phyloP scores from a whole-genome alignment of 2,113 vertebrate species.

The Osmerus eperlanus region DNA sequence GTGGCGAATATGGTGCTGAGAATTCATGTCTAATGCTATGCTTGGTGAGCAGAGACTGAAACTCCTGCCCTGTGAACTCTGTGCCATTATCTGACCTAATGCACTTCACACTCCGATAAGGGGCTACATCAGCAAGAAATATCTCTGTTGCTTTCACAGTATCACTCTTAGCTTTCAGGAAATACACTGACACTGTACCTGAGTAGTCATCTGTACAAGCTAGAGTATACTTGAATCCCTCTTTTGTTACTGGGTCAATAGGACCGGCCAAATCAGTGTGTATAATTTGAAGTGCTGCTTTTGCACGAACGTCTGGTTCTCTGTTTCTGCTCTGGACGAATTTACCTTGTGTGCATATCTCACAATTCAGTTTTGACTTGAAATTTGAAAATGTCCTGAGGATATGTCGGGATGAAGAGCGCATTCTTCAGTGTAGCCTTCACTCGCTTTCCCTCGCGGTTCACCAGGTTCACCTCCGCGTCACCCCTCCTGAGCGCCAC shows the following conservation, averaged over 20 bases:
- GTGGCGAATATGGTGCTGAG: too few species aligned
- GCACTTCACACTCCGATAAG: slow-evolving; percentile 7
- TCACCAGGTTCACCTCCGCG: too few species aligned
- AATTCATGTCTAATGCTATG: slow-evolving; percentile 27
- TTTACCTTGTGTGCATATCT: too few species aligned
- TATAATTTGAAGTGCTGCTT: slow-evolving; percentile 6
- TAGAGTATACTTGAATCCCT: slow-evolving; percentile 14
- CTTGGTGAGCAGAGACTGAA: slow-evolving; percentile 5
- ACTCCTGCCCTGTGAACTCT: slow-evolving; percentile 19
- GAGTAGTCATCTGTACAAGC: slow-evolving; percentile 33
- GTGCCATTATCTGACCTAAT: too few species aligned
- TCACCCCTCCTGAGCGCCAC: too few species aligned
- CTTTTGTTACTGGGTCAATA: too few species aligned
- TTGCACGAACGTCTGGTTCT: slow-evolving; percentile 9
- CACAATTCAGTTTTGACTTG: slow-evolving; percentile 15
- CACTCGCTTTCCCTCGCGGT: too few species aligned
- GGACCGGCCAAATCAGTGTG: slow-evolving; percentile 22
- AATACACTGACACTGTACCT: slow-evolving; percentile 20
- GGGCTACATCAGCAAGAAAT: slow-evolving; percentile 18
- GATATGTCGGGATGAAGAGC: background rate
- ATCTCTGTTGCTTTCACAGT: slow-evolving; percentile 20
- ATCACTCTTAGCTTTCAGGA: slow-evolving; percentile 18
- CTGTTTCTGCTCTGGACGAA: too few species aligned
- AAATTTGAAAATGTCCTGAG: slow-evolving; percentile 17
- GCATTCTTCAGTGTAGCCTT: too few species aligned